Percentiles rank a stretch among this genome's conserved stretches.
These are phyloP conservation scores for Danaus chrysippus DNA, from an alignment of 2,888 invertebrate genomes.

Conservation along the genomic window DNA sequence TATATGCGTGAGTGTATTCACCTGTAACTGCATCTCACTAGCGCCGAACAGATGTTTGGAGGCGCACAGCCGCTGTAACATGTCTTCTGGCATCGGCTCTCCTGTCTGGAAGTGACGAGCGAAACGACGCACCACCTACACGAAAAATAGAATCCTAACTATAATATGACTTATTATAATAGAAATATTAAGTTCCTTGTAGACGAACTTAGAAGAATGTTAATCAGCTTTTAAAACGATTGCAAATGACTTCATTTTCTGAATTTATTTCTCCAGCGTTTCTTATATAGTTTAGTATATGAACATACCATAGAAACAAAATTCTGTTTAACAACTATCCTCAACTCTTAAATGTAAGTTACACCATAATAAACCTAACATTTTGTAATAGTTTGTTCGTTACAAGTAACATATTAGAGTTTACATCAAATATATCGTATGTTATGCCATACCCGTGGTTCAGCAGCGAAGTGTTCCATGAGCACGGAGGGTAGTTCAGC, in stretches of 20 bases:
- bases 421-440: conserved; percentile 81
- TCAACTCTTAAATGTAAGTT: too few relatives aligned
- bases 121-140: conserved; percentile 88
- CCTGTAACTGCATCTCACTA: conserved; percentile 92
- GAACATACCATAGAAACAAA: too few relatives aligned
- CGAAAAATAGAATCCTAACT: neutral
- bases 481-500: conserved; percentile 99
- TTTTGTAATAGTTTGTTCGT: too few relatives aligned
- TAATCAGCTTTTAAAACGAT: too few relatives aligned
- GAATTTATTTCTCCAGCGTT: too few relatives aligned
- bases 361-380: too few relatives aligned
- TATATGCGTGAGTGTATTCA: conserved; percentile 32
- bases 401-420: conserved; percentile 33
- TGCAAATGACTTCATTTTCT: too few relatives aligned
- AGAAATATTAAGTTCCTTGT: too few relatives aligned
- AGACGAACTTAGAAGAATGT: too few relatives aligned
- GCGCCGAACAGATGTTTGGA: conserved; percentile 93
- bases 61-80: conserved; percentile 88
- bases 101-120: conserved; percentile 95
- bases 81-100: conserved; percentile 85
- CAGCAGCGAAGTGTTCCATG: conserved; percentile 98
- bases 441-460: conserved; percentile 82
- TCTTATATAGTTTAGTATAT: too few relatives aligned
- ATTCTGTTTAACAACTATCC: too few relatives aligned
- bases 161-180: too few relatives aligned